Evolutionary conservation across 1,140 invertebrate species (phyloP), one percentile per base, ranked within the genome.

Genomic region (Bombus affinis): DNA sequence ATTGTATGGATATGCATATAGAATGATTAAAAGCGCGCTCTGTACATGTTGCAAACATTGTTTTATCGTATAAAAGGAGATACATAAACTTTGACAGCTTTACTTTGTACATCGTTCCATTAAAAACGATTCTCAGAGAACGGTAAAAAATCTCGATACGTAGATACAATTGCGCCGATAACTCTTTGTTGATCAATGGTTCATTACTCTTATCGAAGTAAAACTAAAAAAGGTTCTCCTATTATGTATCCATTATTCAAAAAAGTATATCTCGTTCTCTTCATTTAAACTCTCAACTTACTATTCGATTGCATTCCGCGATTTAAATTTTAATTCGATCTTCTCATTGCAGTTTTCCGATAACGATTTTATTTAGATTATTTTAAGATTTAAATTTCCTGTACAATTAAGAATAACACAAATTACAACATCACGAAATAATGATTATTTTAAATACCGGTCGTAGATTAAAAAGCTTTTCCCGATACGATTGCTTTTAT

Each of bases 11-110:
- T n/a, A 6, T 2, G n/a, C 32, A 70, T 22, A 18, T 47, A 37
- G 5, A 32, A 65, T 42, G 28, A 68, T 70, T 28, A 25, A 70
- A 80, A n/a, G 25, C 12, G 8, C 22, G 25, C 25, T 0, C 3
- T 25, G 25, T 39, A 53, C 73, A 22, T 65, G 32, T 32, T 28
- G 15, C 62, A 32, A 70, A 10, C 42, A 37, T 70, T 35, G 77
- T 37, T 37, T 32, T 70, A 80, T 70, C 73, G 42, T 25, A 32
- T 53, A 70, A 80, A 80, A 47, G 42, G n/a, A 53, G 44, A 68
- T 68, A 47, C 65, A 32, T 80, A 80, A 80, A 80, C 42, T 70
- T 65, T 35, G n/a, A 66, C 77, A 18, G 47, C 32, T 80, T 53
- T 80, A 37, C 62, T 80, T 80, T 68, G 42, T 37, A 47, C 22